Percentiles rank a stretch among this genome's conserved stretches.
phyloP scores from a whole-genome alignment of 2,888 invertebrate genomes.

The Biston betularia region DNA sequence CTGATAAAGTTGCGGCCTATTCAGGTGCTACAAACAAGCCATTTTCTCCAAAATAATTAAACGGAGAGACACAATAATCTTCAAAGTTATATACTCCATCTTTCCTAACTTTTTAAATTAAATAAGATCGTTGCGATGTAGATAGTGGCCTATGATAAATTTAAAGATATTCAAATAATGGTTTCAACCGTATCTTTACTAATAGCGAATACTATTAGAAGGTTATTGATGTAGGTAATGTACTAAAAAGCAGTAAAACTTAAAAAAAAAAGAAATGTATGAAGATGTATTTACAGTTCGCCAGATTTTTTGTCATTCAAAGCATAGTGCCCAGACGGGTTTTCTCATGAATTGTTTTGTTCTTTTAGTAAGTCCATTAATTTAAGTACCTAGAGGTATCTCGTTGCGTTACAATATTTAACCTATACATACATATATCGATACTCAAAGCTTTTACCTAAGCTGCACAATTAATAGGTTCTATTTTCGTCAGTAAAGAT shows the following conservation, averaged over 20 bases:
- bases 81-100: conserved; percentile 40
- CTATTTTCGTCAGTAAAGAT: not conserved
- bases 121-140: conserved; percentile 34
- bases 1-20: conserved; percentile 63
- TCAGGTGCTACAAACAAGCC: conserved; percentile 53
- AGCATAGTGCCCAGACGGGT: conserved; percentile 60
- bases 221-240: too few species aligned
- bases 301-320: conserved; percentile 33
- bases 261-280: too few species aligned
- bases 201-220: conserved; percentile 31
- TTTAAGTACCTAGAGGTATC: too few species aligned
- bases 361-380: conserved; percentile 22
- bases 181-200: conserved; percentile 31
- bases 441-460: too few species aligned
- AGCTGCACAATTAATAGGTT: conserved; percentile 27
- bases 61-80: conserved; percentile 47
- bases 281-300: not conserved
- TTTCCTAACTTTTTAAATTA: conserved; percentile 43
- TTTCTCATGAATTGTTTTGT: conserved; percentile 55
- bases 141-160: conserved; percentile 30
- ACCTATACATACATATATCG: too few species aligned
- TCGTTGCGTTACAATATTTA: too few species aligned
- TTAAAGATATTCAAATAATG: conserved; percentile 24
- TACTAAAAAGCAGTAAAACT: too few species aligned
- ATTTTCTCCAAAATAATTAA: conserved; percentile 41